These are phyloP conservation scores for Macropus fuliginosus DNA, from an alignment of 2,797 vertebrate species.

Conservation along the genomic window DNA sequence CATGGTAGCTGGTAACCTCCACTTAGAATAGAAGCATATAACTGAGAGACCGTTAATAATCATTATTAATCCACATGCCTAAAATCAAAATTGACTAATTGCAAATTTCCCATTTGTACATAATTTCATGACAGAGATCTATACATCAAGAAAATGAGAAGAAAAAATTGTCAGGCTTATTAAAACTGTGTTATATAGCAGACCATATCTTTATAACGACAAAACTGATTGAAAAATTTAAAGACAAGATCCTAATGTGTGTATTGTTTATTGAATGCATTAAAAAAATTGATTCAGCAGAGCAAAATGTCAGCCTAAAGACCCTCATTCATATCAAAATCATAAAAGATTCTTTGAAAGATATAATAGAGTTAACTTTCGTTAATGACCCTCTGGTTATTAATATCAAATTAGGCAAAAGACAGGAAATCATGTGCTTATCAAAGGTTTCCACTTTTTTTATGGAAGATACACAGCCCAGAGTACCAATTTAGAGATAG, in stretches of 20 bases:
- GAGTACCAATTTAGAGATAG: not conserved
- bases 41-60: not conserved
- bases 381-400: not conserved
- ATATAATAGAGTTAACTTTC: not conserved
- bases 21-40: not conserved
- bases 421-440: not conserved
- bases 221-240: not conserved
- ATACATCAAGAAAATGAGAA: not conserved
- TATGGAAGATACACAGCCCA: not conserved
- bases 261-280: not conserved
- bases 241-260: not conserved
- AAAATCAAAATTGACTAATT: not conserved
- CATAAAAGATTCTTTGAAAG: not conserved
- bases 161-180: not conserved
- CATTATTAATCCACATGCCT: not conserved
- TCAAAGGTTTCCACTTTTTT: not conserved
- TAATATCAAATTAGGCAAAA: not conserved
- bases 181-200: not conserved
- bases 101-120: not conserved
- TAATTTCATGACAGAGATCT: not conserved
- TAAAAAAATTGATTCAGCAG: not conserved
- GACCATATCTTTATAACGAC: not conserved
- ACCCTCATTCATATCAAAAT: not conserved
- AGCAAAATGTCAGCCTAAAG: not conserved
- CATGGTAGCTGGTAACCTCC: not conserved